Percentiles rank a stretch among this genome's conserved stretches.
Conservation (phyloP, 2,888 invertebrate genomes). For the Zeuzera pyrina region DNA sequence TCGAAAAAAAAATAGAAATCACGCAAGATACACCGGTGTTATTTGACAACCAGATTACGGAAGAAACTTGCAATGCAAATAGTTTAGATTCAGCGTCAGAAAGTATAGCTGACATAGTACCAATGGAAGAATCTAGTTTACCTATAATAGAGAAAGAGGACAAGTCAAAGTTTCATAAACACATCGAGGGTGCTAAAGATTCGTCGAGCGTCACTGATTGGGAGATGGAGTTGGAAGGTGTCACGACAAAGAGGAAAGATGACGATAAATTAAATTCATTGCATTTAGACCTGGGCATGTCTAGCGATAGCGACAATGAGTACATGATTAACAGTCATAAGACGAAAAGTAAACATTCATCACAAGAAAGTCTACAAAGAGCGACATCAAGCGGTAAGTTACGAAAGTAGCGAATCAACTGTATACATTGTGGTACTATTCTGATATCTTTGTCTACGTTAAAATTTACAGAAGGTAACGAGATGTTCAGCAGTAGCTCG, state of each 20-base stretch:
- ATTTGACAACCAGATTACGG: constrained; percentile 51
- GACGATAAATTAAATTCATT: constrained; percentile 61
- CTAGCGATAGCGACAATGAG: constrained; percentile 63
- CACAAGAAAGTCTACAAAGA: constrained; percentile 41
- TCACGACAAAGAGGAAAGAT: constrained; percentile 52
- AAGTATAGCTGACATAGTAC: constrained; percentile 48
- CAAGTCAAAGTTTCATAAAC: constrained; percentile 39
- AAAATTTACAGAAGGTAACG: constrained; percentile 44
- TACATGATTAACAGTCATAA: constrained; percentile 48
- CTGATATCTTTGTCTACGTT: not conserved
- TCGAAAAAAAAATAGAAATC: constrained; percentile 38
- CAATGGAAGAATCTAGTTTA: constrained; percentile 37
- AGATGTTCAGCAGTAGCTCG: constrained; percentile 47
- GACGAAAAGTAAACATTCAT: constrained; percentile 37
- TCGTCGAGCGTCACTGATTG: constrained; percentile 68
- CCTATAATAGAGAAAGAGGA: constrained; percentile 34
- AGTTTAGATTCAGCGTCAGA: constrained; percentile 57
- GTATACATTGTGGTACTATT: too few relatives aligned
- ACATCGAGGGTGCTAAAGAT: constrained; percentile 43
- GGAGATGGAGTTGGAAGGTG: constrained; percentile 76
- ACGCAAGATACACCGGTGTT: constrained; percentile 74
- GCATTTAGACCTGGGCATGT: constrained; percentile 65
- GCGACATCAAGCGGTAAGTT: constrained; percentile 51
- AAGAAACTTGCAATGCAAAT: constrained; percentile 50
- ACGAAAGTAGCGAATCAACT: too few relatives aligned